A percentile compares a stretch with the other conserved stretches of the same genome.
Conservation (phyloP, 2,113 vertebrate genomes). For the Hystrix brachyura region DNA sequence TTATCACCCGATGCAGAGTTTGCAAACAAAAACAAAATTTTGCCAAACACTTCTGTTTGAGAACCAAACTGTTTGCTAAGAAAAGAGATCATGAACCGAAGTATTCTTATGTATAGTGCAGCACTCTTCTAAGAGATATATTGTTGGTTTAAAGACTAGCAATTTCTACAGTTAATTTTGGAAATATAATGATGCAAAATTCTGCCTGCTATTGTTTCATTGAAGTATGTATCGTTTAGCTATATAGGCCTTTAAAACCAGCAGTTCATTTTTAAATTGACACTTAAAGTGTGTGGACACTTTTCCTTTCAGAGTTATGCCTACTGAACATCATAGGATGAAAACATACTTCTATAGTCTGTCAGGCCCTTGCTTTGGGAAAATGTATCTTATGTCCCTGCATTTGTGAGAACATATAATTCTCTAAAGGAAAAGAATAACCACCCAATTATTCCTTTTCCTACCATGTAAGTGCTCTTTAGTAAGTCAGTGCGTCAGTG, state of each 20-base stretch:
- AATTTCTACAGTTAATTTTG: conserved; percentile 37
- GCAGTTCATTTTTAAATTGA: neutral
- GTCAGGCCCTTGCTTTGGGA: conserved; percentile 60
- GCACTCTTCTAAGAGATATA: neutral
- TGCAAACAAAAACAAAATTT: neutral
- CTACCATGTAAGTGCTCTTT: neutral
- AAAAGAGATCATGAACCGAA: neutral
- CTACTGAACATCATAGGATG: conserved; percentile 39
- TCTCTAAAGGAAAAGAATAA: conserved; percentile 59
- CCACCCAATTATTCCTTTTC: conserved; percentile 39
- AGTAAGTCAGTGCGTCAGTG: conserved; percentile 12
- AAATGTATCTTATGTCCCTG: conserved; percentile 29
- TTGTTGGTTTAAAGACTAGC: neutral
- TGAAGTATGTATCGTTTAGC: neutral
- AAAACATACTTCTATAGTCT: neutral
- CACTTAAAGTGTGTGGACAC: conserved; percentile 38
- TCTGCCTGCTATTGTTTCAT: neutral
- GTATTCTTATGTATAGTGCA: neutral
- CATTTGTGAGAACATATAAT: conserved; percentile 56
- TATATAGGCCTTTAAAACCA: neutral
- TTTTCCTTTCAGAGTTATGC: conserved; percentile 65
- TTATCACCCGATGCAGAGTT: neutral
- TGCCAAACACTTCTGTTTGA: neutral
- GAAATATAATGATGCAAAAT: neutral
- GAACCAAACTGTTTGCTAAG: neutral